Evolutionary conservation across 2,113 vertebrate genomes (phyloP).

Genomic region (Ursus arctos): DNA sequence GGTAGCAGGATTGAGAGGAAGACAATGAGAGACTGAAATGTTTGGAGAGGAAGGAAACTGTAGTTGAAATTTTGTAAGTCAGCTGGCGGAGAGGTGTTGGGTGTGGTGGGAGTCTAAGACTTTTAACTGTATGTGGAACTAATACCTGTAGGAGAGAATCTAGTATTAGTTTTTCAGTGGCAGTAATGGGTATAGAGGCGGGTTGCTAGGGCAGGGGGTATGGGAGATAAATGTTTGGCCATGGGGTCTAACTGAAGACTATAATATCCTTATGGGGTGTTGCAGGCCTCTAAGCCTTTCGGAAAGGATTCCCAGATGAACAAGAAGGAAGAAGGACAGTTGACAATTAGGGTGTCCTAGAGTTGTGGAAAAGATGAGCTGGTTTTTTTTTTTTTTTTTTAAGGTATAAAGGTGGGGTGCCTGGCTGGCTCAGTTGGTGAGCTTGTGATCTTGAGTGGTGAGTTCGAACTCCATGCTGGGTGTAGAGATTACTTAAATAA

Average conservation of each 20-base stretch:
- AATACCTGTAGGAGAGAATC: neutral
- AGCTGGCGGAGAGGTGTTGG: neutral
- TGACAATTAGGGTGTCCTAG: neutral
- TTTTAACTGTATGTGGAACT: neutral
- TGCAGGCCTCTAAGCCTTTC: neutral
- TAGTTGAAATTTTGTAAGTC: neutral
- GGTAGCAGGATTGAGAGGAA: neutral
- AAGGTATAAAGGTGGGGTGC: neutral
- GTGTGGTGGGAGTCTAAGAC: neutral
- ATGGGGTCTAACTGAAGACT: neutral
- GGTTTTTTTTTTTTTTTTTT: neutral
- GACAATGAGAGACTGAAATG: neutral
- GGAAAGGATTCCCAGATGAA: neutral
- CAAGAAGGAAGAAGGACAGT: neutral
- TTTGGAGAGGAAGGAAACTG: neutral
- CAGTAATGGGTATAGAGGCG: neutral
- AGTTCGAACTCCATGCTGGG: neutral
- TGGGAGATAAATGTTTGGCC: neutral
- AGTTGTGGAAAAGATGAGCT: neutral
- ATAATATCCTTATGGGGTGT: neutral
- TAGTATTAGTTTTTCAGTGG: neutral
- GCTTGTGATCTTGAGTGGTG: neutral
- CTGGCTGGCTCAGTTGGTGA: neutral
- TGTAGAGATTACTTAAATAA: neutral
- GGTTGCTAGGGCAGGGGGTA: neutral